Conservation (phyloP, 35 echinoderm and acorn worm genomes). For the Diadema setosum region DNA sequence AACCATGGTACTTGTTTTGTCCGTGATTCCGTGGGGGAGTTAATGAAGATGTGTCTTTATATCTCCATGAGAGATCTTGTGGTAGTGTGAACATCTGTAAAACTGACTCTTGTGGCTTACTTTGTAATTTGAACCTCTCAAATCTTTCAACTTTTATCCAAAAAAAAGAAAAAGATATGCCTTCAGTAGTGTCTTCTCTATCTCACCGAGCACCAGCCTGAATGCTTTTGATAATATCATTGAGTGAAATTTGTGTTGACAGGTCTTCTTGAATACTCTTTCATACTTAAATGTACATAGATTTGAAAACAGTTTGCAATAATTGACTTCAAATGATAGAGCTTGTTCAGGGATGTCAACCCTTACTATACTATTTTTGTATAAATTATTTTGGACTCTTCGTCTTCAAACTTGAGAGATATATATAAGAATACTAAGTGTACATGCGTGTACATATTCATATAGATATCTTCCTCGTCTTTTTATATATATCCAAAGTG, state of each 20-base stretch:
- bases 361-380: not conserved
- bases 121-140: not conserved
- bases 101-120: too few relatives aligned
- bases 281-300: not conserved
- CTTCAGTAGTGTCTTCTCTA: not conserved
- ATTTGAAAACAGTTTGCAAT: not conserved
- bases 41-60: too few relatives aligned
- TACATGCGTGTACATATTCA: constrained; percentile 10
- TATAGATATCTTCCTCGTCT: not conserved
- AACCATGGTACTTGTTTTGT: too few relatives aligned
- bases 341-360: not conserved
- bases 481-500: not conserved
- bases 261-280: not conserved
- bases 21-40: too few relatives aligned
- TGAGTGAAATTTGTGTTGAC: not conserved
- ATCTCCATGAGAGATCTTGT: too few relatives aligned
- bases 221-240: not conserved
- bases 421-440: not conserved
- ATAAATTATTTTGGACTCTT: constrained; percentile 13
- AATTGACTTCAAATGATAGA: not conserved
- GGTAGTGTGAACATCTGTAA: too few relatives aligned
- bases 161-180: not conserved
- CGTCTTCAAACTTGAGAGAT: not conserved
- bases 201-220: not conserved
- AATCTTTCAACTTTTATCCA: not conserved